A percentile compares a stretch with the other conserved stretches of the same genome.
phyloP scores from a whole-genome alignment of 2,888 invertebrate species.

The Ashinkailepas kermadecensis region DNA sequence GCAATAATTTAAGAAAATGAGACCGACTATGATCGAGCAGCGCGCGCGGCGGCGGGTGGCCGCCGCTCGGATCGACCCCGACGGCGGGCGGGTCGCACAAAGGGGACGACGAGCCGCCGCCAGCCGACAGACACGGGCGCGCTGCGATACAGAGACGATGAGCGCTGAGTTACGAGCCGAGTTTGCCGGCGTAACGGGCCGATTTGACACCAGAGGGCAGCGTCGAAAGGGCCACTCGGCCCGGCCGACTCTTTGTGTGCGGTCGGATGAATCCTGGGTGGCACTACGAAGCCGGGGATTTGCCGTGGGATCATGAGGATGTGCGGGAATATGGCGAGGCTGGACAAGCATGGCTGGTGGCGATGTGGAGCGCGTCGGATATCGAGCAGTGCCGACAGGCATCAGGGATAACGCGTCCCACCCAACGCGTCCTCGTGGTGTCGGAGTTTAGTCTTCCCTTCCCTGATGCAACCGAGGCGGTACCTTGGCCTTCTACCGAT shows the following conservation, averaged over 20 bases:
- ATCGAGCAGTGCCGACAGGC: no score
- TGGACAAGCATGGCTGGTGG: no score
- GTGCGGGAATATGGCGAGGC: no score
- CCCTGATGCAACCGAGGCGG: no score
- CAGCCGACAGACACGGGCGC: neutral
- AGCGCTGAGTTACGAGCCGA: conserved; percentile 8
- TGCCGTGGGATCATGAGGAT: no score
- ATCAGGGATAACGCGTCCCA: no score
- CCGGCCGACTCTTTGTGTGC: neutral
- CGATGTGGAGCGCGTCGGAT: no score
- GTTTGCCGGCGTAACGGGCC: neutral
- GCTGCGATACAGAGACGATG: neutral
- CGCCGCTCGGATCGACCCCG: neutral
- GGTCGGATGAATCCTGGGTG: no score
- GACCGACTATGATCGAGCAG: neutral
- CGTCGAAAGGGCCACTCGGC: neutral
- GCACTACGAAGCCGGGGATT: no score
- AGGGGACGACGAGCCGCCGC: neutral
- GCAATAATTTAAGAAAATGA: conserved; percentile 17
- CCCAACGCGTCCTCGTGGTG: no score
- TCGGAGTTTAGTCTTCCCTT: no score
- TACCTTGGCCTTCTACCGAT: no score
- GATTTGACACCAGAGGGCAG: conserved; percentile 4
- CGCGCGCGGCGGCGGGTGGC: neutral
- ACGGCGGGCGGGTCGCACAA: neutral